Conservation (phyloP, 2,797 vertebrate genomes). For the Pachyuromys duprasi region DNA sequence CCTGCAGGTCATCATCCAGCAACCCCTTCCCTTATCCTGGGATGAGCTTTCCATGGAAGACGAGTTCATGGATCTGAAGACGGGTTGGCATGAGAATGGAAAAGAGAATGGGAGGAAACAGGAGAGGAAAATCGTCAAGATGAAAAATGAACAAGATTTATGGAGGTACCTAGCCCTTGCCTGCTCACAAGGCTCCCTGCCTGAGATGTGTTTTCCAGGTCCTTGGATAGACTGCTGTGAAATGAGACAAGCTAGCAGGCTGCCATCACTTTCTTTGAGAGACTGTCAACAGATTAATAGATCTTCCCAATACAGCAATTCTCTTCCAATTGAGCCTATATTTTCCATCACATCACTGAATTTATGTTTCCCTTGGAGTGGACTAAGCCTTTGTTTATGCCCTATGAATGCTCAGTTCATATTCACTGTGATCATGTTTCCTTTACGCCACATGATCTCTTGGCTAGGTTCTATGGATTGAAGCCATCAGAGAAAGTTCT, state of each 20-base stretch:
- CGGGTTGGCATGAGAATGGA: conserved; percentile 49
- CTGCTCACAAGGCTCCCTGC: background rate
- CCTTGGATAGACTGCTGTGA: conserved; percentile 16
- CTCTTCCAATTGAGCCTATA: conserved; percentile 61
- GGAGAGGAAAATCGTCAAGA: conserved; percentile 70
- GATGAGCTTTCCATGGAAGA: conserved; percentile 40
- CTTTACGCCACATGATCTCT: conserved; percentile 37
- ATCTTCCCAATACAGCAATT: conserved; percentile 74
- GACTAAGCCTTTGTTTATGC: conserved; percentile 73
- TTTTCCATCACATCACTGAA: conserved; percentile 80
- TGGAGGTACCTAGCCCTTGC: conserved; percentile 23
- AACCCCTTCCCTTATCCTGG: background rate
- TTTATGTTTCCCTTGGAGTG: conserved; percentile 75
- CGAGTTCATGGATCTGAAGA: background rate
- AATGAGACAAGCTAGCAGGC: conserved; percentile 74
- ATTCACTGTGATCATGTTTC: conserved; percentile 68
- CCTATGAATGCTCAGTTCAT: conserved; percentile 59
- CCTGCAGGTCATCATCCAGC: background rate
- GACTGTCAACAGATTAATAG: conserved; percentile 80
- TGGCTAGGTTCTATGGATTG: conserved; percentile 65
- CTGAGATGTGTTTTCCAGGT: conserved; percentile 77
- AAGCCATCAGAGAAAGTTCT: conserved; percentile 53
- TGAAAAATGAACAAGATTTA: conserved; percentile 76
- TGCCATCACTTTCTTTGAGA: conserved; percentile 75
- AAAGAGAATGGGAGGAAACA: conserved; percentile 59